Evolutionary conservation across 2,113 vertebrate species (phyloP).

Genomic region (Aegithalos caudatus): DNA sequence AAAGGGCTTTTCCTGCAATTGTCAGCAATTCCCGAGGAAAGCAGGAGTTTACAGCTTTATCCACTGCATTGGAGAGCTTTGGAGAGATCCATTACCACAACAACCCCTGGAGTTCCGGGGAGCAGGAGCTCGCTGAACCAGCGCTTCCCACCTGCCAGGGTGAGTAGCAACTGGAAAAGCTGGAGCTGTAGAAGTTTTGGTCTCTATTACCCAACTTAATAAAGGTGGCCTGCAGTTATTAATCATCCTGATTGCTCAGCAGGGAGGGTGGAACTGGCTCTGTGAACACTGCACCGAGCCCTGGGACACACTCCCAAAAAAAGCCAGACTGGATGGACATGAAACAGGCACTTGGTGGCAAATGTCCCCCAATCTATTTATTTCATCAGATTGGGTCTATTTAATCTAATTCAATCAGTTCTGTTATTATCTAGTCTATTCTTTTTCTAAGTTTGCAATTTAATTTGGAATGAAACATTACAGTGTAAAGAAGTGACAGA

Average conservation of each 20-base stretch:
- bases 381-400: neutral
- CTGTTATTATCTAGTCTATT: neutral
- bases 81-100: neutral
- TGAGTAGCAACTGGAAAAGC: neutral
- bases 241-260: neutral
- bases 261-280: neutral
- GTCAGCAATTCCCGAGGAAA: neutral
- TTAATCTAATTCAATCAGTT: neutral
- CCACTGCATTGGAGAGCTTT: neutral
- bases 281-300: neutral
- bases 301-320: neutral
- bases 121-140: neutral
- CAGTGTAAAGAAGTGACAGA: neutral
- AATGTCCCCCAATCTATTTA: neutral
- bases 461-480: neutral
- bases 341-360: neutral
- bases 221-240: neutral
- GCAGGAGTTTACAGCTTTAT: neutral
- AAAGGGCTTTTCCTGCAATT: neutral
- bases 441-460: neutral
- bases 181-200: neutral
- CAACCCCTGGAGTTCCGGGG: rapidly evolving
- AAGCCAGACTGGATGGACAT: neutral
- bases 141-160: neutral
- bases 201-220: neutral